phyloP scores from a whole-genome alignment of 92 coral and sea anemone genomes.

The Palythoa grandis region DNA sequence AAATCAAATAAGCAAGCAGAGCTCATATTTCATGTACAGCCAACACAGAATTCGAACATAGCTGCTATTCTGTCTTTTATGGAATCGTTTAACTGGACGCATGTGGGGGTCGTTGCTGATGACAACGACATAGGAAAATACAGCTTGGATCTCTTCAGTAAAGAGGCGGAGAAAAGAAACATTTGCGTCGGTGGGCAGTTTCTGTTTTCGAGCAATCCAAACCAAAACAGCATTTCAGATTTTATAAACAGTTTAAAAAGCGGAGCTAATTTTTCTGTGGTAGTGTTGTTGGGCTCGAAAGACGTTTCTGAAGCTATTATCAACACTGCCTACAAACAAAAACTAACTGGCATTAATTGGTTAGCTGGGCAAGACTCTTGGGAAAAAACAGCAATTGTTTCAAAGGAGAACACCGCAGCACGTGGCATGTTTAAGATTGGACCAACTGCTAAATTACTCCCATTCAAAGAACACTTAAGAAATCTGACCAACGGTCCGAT shows the following conservation, averaged over 20 bases:
- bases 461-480: constrained; percentile 61
- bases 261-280: constrained; percentile 73
- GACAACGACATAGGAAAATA: constrained; percentile 53
- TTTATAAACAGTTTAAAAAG: constrained; percentile 59
- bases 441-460: constrained; percentile 56
- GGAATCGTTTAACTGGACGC: constrained; percentile 80
- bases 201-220: constrained; percentile 52
- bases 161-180: constrained; percentile 54
- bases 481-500: constrained; percentile 50
- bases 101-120: constrained; percentile 70
- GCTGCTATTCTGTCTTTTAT: constrained; percentile 74
- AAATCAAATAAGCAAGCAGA: constrained; percentile 38
- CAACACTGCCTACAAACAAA: constrained; percentile 76
- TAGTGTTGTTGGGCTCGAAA: constrained; percentile 68
- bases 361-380: constrained; percentile 73
- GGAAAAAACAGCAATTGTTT: constrained; percentile 65
- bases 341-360: constrained; percentile 73
- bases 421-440: constrained; percentile 80
- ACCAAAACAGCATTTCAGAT: constrained; percentile 49
- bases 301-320: constrained; percentile 61
- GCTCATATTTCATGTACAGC: constrained; percentile 61
- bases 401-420: constrained; percentile 71
- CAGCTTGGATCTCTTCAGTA: constrained; percentile 45
- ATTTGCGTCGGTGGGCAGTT: constrained; percentile 69
- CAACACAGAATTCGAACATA: constrained; percentile 70